Conservation (phyloP, 2,888 invertebrate genomes). For the Pristionchus japonicus region DNA sequence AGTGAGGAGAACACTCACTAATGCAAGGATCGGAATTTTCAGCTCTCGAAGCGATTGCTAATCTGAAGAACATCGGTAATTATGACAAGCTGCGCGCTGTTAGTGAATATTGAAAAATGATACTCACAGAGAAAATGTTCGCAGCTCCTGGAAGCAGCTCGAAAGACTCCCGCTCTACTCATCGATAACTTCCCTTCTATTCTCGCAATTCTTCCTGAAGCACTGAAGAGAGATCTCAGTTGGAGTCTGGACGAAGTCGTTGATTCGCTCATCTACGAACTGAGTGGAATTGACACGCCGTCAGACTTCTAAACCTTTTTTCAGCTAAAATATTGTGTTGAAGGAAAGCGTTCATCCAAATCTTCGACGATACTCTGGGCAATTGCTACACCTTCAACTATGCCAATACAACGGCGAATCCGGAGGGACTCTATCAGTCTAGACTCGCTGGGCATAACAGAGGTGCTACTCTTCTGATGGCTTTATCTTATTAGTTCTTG, state of each 20-base stretch:
- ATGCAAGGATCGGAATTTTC: background rate
- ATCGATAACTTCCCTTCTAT: background rate
- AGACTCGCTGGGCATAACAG: background rate
- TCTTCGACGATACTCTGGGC: background rate
- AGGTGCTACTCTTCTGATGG: background rate
- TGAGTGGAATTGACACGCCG: background rate
- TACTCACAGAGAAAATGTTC: background rate
- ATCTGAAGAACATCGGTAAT: too few relatives aligned
- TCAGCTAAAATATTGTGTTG: background rate
- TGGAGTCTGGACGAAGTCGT: background rate
- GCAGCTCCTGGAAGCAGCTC: background rate
- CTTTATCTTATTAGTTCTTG: too few relatives aligned
- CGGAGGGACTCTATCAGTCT: background rate
- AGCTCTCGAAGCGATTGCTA: too few relatives aligned
- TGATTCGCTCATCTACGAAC: background rate
- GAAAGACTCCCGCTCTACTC: background rate
- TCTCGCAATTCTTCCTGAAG: background rate
- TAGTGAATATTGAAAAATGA: background rate
- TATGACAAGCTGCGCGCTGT: background rate
- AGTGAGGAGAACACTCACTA: background rate
- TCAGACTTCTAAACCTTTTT: background rate
- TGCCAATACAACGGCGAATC: constrained; percentile 12
- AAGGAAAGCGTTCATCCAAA: background rate
- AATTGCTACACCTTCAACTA: constrained; percentile 40
- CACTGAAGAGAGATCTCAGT: background rate